These are phyloP conservation scores for Theretra japonica DNA, from an alignment of 2,888 invertebrate species.

Conservation along the genomic window DNA sequence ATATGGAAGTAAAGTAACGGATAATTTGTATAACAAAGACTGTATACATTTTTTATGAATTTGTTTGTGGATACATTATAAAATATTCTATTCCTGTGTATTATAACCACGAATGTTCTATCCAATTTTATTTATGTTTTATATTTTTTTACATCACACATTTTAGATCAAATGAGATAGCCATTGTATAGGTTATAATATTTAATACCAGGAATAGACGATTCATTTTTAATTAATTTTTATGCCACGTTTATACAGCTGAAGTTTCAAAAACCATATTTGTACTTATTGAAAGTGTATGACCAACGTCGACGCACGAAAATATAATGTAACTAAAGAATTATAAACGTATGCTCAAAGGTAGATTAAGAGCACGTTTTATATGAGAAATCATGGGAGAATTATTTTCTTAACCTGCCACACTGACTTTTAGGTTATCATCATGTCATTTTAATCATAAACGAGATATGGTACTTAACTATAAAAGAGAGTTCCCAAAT, in stretches of 20 bases:
- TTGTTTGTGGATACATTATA: no score
- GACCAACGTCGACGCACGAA: conserved; percentile 1
- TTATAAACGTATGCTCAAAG: conserved; percentile 21
- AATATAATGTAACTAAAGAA: conserved; percentile 17
- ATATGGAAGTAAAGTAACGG: not conserved
- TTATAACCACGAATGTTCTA: no score
- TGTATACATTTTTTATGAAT: not conserved
- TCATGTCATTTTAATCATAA: not conserved
- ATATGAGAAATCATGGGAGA: conserved; percentile 1
- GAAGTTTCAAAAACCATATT: no score
- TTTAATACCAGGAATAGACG: not conserved
- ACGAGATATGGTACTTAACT: not conserved
- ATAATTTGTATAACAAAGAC: not conserved
- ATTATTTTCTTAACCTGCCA: no score
- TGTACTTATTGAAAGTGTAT: not conserved
- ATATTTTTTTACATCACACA: no score
- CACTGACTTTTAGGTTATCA: no score
- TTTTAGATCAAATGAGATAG: no score
- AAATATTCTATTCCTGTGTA: no score
- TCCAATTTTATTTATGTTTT: no score
- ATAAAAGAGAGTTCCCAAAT: no score
- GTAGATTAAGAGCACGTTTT: conserved; percentile 8
- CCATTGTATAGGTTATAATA: not conserved
- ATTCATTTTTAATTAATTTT: no score
- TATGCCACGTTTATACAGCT: no score